Percentiles rank a stretch among this genome's conserved stretches.
phyloP scores from a whole-genome alignment of 2,113 vertebrate species.

The Ursus arctos region DNA sequence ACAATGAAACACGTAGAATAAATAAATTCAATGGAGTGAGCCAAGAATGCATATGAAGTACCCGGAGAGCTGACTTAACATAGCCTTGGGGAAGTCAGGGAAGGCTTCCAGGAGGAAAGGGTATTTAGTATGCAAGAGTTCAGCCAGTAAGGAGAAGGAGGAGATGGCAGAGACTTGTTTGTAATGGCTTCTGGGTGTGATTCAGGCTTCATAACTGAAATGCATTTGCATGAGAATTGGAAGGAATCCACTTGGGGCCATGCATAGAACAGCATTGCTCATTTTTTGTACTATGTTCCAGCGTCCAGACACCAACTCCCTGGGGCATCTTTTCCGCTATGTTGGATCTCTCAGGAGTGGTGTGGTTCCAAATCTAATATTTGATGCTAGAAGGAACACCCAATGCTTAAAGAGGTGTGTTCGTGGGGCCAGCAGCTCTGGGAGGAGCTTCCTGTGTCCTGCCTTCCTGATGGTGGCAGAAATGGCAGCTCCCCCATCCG shows the following conservation, averaged over 20 bases:
- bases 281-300: not conserved
- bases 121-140: not conserved
- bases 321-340: not conserved
- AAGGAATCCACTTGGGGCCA: not conserved
- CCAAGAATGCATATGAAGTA: not conserved
- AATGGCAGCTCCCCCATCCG: too few species aligned
- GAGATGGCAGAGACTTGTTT: not conserved
- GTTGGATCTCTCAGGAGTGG: not conserved
- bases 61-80: not conserved
- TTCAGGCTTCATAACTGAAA: not conserved
- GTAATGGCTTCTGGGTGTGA: not conserved
- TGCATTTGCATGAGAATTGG: not conserved
- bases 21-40: not conserved
- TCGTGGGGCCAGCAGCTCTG: not conserved
- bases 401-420: not conserved
- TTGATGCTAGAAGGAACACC: not conserved
- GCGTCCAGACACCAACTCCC: not conserved
- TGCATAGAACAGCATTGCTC: rapidly evolving
- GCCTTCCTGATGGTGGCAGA: not conserved
- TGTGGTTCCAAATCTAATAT: not conserved
- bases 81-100: not conserved
- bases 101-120: not conserved
- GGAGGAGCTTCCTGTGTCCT: not conserved
- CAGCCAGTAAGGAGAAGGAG: not conserved
- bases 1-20: not conserved